Evolutionary conservation across 2,888 invertebrate genomes (phyloP).

Genomic region (Cylindroiulus punctatus): DNA sequence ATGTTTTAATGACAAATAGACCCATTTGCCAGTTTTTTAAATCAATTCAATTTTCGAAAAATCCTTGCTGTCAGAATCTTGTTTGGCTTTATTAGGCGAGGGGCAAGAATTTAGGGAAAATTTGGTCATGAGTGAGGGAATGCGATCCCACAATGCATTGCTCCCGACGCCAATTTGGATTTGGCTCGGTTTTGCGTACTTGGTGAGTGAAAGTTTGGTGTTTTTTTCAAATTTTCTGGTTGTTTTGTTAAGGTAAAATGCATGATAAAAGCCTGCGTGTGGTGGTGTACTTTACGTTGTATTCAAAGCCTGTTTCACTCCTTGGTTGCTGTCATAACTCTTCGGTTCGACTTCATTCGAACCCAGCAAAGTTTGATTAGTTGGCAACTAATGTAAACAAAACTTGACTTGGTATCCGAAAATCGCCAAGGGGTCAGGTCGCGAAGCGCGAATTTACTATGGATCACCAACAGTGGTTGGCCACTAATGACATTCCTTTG

Average conservation of each 20-base stretch:
- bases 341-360: background rate
- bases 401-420: background rate
- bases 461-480: background rate
- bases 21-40: too few relatives aligned
- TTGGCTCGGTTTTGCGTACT: background rate
- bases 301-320: background rate
- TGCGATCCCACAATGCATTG: background rate
- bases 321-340: background rate
- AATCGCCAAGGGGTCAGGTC: background rate
- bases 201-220: background rate
- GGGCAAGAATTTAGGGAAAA: too few relatives aligned
- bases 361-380: background rate
- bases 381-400: constrained; percentile 13
- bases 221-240: background rate
- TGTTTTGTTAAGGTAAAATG: background rate
- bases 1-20: too few relatives aligned
- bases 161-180: background rate
- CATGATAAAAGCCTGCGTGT: too few relatives aligned
- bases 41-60: too few relatives aligned
- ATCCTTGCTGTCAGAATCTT: too few relatives aligned
- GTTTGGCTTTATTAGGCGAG: too few relatives aligned
- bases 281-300: background rate
- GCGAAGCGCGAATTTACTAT: background rate
- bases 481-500: background rate
- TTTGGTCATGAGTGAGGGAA: too few relatives aligned